A percentile compares a stretch with the other conserved stretches of the same genome.
Evolutionary conservation across 1,140 invertebrate genomes (phyloP).

Genomic region (fruit fly (Drosophila melanogaster)): DNA sequence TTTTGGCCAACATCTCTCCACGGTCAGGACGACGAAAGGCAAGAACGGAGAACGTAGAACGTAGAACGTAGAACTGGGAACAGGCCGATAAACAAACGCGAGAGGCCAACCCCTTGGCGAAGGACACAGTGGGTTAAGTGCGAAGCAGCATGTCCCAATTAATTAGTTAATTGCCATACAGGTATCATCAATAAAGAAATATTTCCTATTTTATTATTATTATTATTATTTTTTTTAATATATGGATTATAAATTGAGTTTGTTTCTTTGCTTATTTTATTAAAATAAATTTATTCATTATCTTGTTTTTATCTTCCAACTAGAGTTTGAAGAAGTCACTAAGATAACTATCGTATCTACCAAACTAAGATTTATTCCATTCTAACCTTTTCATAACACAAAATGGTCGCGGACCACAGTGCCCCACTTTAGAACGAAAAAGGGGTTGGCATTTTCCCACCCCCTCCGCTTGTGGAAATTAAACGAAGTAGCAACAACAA

Average conservation of each 20-base stretch:
- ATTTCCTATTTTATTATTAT: background rate
- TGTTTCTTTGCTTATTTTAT: background rate
- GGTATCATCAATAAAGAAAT: too few species aligned
- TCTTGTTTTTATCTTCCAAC: background rate
- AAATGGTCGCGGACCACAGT: slow-evolving; percentile 13
- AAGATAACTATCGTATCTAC: background rate
- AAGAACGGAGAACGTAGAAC: slow-evolving; percentile 7
- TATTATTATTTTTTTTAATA: background rate
- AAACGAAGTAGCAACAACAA: slow-evolving; percentile 28
- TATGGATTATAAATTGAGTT: background rate
- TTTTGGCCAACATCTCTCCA: slow-evolving; percentile 43
- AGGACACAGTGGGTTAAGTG: slow-evolving; percentile 8
- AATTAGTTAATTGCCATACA: background rate
- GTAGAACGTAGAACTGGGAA: slow-evolving; percentile 30
- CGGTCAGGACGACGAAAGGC: slow-evolving; percentile 15
- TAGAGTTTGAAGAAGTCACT: background rate
- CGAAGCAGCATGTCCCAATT: background rate
- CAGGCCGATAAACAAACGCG: slow-evolving; percentile 52
- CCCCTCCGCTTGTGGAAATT: background rate
- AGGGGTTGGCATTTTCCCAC: slow-evolving; percentile 36
- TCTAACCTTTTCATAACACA: too few species aligned
- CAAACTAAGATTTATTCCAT: background rate
- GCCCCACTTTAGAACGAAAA: slow-evolving; percentile 30
- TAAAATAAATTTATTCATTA: background rate
- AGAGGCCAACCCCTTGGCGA: slow-evolving; percentile 21